These are phyloP conservation scores for Drosophila borborema DNA, from an alignment of 2,888 invertebrate genomes.

Conservation along the genomic window DNA sequence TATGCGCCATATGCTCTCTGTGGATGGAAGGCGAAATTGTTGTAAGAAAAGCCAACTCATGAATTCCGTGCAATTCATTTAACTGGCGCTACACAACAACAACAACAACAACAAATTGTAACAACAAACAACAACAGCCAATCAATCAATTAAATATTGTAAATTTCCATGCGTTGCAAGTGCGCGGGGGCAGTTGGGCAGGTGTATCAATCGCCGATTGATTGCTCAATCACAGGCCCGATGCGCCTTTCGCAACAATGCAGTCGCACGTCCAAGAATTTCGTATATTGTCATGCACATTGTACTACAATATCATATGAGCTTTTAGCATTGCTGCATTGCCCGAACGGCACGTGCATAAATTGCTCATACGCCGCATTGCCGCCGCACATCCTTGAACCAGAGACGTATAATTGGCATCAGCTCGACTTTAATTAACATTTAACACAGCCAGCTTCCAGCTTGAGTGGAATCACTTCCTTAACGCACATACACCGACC, in stretches of 20 bases:
- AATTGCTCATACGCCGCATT: slow-evolving; percentile 43
- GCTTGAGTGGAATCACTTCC: slow-evolving; percentile 30
- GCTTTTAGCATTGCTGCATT: not conserved
- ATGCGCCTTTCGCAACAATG: slow-evolving; percentile 31
- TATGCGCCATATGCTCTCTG: slow-evolving; percentile 18
- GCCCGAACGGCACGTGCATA: slow-evolving; percentile 59
- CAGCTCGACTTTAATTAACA: slow-evolving; percentile 12
- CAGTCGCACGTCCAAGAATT: slow-evolving; percentile 57
- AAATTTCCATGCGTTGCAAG: slow-evolving; percentile 52
- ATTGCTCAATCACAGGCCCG: slow-evolving; percentile 50
- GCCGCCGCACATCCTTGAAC: slow-evolving; percentile 60
- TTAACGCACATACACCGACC: not conserved
- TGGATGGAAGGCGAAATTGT: slow-evolving; percentile 33
- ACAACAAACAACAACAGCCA: slow-evolving; percentile 1
- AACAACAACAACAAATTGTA: slow-evolving; percentile 17
- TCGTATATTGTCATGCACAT: slow-evolving; percentile 20
- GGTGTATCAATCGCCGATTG: slow-evolving; percentile 46
- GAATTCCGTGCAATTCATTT: slow-evolving; percentile 68
- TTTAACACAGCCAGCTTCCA: not conserved
- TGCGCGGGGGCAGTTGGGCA: slow-evolving; percentile 29
- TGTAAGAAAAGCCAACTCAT: slow-evolving; percentile 22
- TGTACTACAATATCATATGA: not conserved
- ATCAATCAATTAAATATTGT: slow-evolving; percentile 51
- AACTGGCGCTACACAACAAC: slow-evolving; percentile 55
- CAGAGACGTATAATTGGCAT: slow-evolving; percentile 35